phyloP scores from a whole-genome alignment of 2,797 vertebrate species.

The Lithobates pipiens region DNA sequence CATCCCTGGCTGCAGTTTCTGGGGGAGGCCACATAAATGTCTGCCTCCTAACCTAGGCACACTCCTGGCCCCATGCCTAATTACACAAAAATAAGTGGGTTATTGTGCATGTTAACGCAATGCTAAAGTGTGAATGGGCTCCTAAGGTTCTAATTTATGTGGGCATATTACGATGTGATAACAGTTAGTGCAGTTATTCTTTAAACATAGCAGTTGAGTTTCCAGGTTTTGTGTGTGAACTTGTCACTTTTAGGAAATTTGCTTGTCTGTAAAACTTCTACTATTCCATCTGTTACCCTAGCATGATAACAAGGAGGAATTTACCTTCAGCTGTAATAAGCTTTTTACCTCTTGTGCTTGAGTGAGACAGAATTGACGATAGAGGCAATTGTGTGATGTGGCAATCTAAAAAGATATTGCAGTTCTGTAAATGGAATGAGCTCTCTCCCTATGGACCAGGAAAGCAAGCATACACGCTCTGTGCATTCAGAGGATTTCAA shows the following conservation, averaged over 20 bases:
- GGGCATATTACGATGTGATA: too few species aligned
- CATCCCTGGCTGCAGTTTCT: too few species aligned
- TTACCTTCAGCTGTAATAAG: slow-evolving; percentile 39
- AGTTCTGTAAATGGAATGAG: slow-evolving; percentile 20
- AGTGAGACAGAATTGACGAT: slow-evolving; percentile 12
- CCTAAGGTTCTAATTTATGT: too few species aligned
- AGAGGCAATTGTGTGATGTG: slow-evolving; percentile 9
- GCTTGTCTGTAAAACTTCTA: slow-evolving; percentile 14
- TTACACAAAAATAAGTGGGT: too few species aligned
- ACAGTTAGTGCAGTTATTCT: too few species aligned
- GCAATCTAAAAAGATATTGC: slow-evolving; percentile 25
- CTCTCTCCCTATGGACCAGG: not conserved
- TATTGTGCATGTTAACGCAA: too few species aligned
- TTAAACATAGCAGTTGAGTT: too few species aligned
- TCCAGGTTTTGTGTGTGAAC: not conserved
- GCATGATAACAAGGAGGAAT: slow-evolving; percentile 13
- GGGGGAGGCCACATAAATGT: too few species aligned
- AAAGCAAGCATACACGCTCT: not conserved
- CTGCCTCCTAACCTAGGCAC: too few species aligned
- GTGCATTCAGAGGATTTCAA: slow-evolving; percentile 1
- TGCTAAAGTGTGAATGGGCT: too few species aligned
- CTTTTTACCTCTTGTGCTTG: slow-evolving; percentile 19
- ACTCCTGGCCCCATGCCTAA: too few species aligned
- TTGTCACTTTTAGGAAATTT: slow-evolving; percentile 4
- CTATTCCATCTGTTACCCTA: not conserved